Evolutionary conservation across 2,113 vertebrate species (phyloP), one percentile per base, ranked within the genome.

Genomic region (Leucopsar rothschildi): DNA sequence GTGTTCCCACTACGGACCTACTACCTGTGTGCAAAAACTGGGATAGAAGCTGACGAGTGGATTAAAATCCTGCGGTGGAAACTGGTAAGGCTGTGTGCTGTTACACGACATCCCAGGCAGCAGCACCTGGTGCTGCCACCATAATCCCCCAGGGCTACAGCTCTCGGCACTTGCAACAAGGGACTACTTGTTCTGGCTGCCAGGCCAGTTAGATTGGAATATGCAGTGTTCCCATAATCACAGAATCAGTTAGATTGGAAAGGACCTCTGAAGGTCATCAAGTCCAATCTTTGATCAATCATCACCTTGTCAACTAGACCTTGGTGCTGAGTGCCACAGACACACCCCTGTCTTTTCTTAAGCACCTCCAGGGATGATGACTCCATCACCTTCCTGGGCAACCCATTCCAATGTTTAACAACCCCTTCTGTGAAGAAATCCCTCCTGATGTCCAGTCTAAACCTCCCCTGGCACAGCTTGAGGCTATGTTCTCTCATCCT

Each of bases 41-140:
- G 98, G 11, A 98, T 99, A 86, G 99, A 99, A 96, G 99, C 99
- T 14, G 99, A 99, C 3, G 99, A 99, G 88, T 99, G 99, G 99
- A 99, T 99, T 90, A 99, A 98, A 95, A 98, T 99, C 84, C 85
- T 99, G 72, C 97, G 98, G 42, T 99, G 99, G 99, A 99, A 99
- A 85, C 75, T 99, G 98, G 99, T 99, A 95, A 99, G 99, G 50
- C 10, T 9, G 16, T 15, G 55, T 24, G 4, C 39, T 9, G 25
- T 21, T 15, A 21, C 8, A 6, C 0, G 6, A 47, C 60, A 16
- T 23, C 22, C 50, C 3, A 0, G 60, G 73, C 77, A 83, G 65
- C 66, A 9, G 61, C 21, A 13, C 45, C 53, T 9, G 19, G 9
- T 12, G 4, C 55, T 31, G 42, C 50, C 25, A 3, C 8, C 40